A percentile compares a stretch with the other conserved stretches of the same genome.
These are phyloP conservation scores for Drosophila mimetica DNA, from an alignment of 2,888 invertebrate genomes.

Conservation along the genomic window DNA sequence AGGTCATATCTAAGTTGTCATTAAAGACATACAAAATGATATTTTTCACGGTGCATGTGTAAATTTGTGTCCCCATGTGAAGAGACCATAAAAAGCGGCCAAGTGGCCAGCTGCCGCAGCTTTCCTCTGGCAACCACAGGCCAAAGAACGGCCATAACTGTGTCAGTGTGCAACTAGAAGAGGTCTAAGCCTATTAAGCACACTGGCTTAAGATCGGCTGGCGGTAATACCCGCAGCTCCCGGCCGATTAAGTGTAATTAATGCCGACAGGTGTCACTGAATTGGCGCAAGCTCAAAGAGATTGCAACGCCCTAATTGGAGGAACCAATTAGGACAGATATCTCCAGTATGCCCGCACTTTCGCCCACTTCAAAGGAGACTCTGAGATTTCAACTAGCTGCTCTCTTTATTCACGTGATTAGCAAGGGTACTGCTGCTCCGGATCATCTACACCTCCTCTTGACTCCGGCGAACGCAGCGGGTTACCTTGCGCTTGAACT, in stretches of 20 bases:
- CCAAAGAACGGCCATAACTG: conserved; percentile 53
- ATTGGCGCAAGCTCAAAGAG: conserved; percentile 55
- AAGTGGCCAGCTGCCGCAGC: conserved; percentile 32
- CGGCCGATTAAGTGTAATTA: conserved; percentile 68
- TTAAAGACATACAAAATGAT: too few species aligned
- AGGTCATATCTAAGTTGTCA: too few species aligned
- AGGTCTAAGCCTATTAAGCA: conserved; percentile 66
- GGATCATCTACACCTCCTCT: conserved; percentile 88
- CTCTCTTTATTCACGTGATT: conserved; percentile 53
- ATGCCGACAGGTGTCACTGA: conserved; percentile 58
- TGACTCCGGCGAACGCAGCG: conserved; percentile 99
- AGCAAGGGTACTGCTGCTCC: conserved; percentile 44
- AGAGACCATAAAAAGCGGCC: conserved; percentile 53
- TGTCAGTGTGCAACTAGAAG: conserved; percentile 56
- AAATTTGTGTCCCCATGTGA: conserved; percentile 31
- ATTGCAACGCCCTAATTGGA: conserved; percentile 37
- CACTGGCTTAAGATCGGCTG: conserved; percentile 68
- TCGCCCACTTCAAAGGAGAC: not conserved
- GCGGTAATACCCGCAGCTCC: conserved; percentile 17
- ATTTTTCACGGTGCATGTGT: conserved; percentile 8
- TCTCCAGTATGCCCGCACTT: not conserved
- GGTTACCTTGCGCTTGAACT: conserved; percentile 99
- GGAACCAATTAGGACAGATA: conserved; percentile 34
- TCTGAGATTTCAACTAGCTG: conserved; percentile 26
- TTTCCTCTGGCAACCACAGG: conserved; percentile 29